Conservation (phyloP, 1,140 invertebrate species). For the Rhizoglyphus robini region DNA sequence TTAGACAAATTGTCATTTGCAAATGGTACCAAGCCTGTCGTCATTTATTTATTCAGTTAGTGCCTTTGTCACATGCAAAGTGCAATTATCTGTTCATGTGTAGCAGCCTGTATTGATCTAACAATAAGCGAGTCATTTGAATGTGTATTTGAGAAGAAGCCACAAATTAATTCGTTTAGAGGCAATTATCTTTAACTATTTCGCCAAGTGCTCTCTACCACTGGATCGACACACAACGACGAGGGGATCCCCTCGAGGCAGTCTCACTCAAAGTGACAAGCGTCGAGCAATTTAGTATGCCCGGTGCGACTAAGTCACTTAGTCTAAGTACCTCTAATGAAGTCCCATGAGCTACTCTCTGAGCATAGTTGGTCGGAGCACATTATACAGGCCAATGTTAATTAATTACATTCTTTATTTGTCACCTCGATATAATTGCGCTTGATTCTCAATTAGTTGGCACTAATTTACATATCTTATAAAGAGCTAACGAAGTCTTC, state of each 20-base stretch:
- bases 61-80: background rate
- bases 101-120: too few relatives aligned
- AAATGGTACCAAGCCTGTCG: background rate
- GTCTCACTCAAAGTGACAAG: background rate
- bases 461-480: slow-evolving; percentile 5
- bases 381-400: background rate
- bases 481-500: slow-evolving; percentile 6
- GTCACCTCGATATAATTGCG: slow-evolving; percentile 3
- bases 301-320: background rate
- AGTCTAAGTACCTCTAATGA: background rate
- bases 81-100: background rate
- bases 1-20: background rate
- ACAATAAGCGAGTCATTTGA: background rate
- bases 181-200: background rate
- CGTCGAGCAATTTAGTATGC: background rate
- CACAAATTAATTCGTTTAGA: slow-evolving; percentile 11
- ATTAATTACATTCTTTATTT: slow-evolving; percentile 12
- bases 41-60: slow-evolving; percentile 9
- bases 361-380: background rate
- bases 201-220: too few relatives aligned
- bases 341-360: background rate
- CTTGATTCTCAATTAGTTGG: background rate
- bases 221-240: too few relatives aligned
- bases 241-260: too few relatives aligned
- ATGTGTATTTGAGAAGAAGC: background rate